phyloP scores from a whole-genome alignment of 2,797 vertebrate genomes.

The Sebastiscus albofasciatus region DNA sequence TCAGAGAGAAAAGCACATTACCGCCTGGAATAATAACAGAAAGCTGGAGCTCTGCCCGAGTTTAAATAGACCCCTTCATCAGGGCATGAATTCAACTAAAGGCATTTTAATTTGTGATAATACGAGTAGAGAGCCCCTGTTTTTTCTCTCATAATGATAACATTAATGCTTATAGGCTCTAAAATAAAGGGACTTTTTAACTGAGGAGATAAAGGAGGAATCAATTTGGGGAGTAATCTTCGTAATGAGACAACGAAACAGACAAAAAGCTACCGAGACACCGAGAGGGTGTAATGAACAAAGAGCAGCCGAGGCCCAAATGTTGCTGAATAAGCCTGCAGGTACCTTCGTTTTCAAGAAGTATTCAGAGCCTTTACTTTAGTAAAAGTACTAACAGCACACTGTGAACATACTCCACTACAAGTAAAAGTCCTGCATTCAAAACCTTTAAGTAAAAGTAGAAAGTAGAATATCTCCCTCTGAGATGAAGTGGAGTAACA shows the following conservation, averaged over 20 bases:
- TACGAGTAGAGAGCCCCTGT: not conserved
- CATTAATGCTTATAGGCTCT: slow-evolving; percentile 5
- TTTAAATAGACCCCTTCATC: slow-evolving; percentile 25
- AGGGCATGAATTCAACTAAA: slow-evolving; percentile 52
- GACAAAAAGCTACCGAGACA: slow-evolving; percentile 1
- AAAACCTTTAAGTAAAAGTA: too few relatives aligned
- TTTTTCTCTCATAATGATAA: slow-evolving; percentile 20
- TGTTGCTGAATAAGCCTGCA: slow-evolving; percentile 18
- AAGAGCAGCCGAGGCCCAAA: not conserved
- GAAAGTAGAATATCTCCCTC: rapidly evolving
- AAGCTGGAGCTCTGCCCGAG: slow-evolving; percentile 2
- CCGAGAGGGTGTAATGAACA: not conserved
- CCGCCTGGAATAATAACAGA: slow-evolving; percentile 39
- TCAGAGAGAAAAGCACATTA: slow-evolving; percentile 31
- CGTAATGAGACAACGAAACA: slow-evolving; percentile 55
- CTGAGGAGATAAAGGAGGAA: slow-evolving; percentile 31
- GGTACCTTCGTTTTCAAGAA: not conserved
- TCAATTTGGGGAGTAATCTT: slow-evolving; percentile 59
- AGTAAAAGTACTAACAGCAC: too few relatives aligned
- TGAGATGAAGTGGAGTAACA: too few relatives aligned
- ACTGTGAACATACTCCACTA: too few relatives aligned
- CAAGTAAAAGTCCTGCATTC: too few relatives aligned
- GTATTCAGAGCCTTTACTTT: not conserved
- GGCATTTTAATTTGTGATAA: slow-evolving; percentile 61
- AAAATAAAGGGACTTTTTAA: slow-evolving; percentile 35